Conservation (phyloP, 2,113 vertebrate species). For the Archocentrus centrarchus region DNA sequence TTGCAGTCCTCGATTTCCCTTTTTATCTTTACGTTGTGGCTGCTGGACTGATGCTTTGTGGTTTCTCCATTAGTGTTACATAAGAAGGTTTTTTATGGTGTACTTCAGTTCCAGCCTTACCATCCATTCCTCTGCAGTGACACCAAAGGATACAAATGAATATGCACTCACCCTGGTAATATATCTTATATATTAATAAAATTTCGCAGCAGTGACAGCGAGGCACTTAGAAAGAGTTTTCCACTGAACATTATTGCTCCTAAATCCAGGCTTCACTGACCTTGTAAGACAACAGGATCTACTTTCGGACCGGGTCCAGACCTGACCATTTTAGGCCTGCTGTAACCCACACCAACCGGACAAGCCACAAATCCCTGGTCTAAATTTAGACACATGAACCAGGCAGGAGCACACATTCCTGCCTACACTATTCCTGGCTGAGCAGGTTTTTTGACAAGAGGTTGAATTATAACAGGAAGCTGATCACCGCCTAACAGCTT, state of each 20-base stretch:
- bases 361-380: constrained; percentile 60
- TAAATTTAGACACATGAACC: constrained; percentile 76
- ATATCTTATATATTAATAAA: neutral
- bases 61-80: neutral
- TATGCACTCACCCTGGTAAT: neutral
- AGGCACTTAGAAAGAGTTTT: neutral
- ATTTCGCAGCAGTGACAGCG: neutral
- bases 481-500: constrained; percentile 23
- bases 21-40: neutral
- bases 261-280: constrained; percentile 11
- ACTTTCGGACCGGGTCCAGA: constrained; percentile 44
- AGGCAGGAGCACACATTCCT: constrained; percentile 67
- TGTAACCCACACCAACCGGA: constrained; percentile 71
- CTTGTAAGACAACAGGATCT: constrained; percentile 47
- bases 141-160: neutral
- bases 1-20: neutral
- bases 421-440: constrained; percentile 66
- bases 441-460: constrained; percentile 46
- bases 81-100: neutral
- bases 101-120: neutral
- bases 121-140: neutral
- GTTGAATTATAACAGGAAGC: constrained; percentile 48
- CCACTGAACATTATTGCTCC: neutral
- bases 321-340: constrained; percentile 72
- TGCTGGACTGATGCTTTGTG: neutral